phyloP scores from a whole-genome alignment of 2,888 invertebrate species.

The Baronia brevicornis region DNA sequence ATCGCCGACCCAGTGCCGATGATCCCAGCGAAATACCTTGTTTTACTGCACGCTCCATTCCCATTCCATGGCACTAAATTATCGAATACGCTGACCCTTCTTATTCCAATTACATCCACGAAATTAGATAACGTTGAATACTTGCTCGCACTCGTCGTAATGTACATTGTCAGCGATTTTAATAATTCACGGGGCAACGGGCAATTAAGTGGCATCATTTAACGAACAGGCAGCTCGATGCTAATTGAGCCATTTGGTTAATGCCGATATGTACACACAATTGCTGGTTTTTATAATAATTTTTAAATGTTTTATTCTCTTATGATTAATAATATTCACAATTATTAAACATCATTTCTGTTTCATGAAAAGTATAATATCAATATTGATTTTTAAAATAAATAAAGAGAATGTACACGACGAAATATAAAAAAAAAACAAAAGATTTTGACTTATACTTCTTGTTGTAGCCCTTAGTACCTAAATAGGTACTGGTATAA shows the following conservation, averaged over 20 bases:
- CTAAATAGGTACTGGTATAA: no score
- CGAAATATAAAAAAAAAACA: no score
- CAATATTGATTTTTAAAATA: no score
- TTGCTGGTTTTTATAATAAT: no score
- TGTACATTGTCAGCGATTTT: constrained; percentile 43
- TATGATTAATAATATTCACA: no score
- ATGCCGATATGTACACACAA: constrained; percentile 14
- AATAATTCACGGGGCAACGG: constrained; percentile 37
- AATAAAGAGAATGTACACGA: no score
- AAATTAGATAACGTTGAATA: constrained; percentile 16
- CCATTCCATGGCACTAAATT: constrained; percentile 14
- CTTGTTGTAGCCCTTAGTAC: no score
- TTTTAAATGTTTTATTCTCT: no score
- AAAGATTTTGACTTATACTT: no score
- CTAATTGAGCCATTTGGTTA: constrained; percentile 42
- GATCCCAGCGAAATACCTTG: no score
- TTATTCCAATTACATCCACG: constrained; percentile 10
- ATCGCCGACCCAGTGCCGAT: constrained; percentile 3
- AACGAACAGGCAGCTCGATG: constrained; percentile 38
- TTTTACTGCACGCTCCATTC: constrained; percentile 15
- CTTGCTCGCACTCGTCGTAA: constrained; percentile 27
- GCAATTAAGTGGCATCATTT: constrained; percentile 35
- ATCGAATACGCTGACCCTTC: constrained; percentile 5
- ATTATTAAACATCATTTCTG: no score
- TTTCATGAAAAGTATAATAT: no score